Conservation (phyloP, 2,797 vertebrate genomes). For the Urosaurus nigricauda region DNA sequence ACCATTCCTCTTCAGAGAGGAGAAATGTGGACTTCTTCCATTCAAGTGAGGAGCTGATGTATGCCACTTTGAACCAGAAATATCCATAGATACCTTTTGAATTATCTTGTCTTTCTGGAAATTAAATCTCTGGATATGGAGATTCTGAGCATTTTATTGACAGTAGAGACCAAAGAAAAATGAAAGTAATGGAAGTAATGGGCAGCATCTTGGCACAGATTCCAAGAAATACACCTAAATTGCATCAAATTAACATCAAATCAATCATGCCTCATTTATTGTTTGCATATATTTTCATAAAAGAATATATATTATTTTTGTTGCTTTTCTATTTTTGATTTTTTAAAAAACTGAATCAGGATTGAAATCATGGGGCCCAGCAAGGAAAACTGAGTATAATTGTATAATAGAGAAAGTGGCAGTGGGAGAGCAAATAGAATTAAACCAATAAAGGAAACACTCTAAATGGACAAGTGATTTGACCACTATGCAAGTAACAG, state of each 20-base stretch:
- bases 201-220: constrained; percentile 26
- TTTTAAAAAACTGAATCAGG: constrained; percentile 15
- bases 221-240: constrained; percentile 15
- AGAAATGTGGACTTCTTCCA: constrained; percentile 63
- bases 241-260: neutral
- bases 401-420: constrained; percentile 21
- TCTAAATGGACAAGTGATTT: constrained; percentile 51
- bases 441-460: constrained; percentile 43
- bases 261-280: constrained; percentile 13
- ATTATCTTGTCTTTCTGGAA: constrained; percentile 65
- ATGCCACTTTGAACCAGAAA: constrained; percentile 74
- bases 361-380: constrained; percentile 28
- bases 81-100: constrained; percentile 69
- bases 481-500: constrained; percentile 30
- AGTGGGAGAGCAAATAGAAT: constrained; percentile 39
- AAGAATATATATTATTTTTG: neutral
- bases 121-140: constrained; percentile 62
- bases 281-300: constrained; percentile 19
- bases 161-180: constrained; percentile 32
- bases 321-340: neutral
- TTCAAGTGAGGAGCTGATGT: constrained; percentile 67
- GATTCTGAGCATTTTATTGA: constrained; percentile 41
- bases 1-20: constrained; percentile 75
- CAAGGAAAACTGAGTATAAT: neutral
- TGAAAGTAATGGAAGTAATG: constrained; percentile 1